Conservation (phyloP, 2,113 vertebrate genomes). For the rat (Rattus norvegicus) region DNA sequence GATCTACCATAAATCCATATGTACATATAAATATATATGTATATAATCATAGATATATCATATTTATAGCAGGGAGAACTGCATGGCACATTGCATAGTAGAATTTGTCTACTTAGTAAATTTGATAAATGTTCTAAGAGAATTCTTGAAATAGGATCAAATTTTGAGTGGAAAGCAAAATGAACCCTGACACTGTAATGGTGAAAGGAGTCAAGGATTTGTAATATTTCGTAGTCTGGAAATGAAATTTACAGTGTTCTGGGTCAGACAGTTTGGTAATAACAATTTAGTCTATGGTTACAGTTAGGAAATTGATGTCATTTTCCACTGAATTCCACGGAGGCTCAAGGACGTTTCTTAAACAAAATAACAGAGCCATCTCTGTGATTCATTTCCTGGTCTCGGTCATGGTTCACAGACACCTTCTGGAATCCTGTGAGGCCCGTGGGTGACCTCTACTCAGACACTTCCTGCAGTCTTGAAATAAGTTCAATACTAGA, state of each 20-base stretch:
- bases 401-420: constrained; percentile 50
- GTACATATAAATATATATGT: background rate
- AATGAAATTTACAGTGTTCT: constrained; percentile 63
- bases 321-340: constrained; percentile 68
- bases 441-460: background rate
- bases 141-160: background rate
- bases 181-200: background rate
- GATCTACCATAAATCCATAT: background rate
- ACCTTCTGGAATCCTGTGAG: background rate
- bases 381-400: constrained; percentile 61
- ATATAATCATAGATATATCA: background rate
- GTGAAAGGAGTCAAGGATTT: constrained; percentile 31
- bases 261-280: constrained; percentile 55
- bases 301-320: constrained; percentile 68
- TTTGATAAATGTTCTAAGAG: background rate
- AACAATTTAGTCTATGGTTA: constrained; percentile 43
- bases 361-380: constrained; percentile 74
- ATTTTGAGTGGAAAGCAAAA: constrained; percentile 52
- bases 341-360: constrained; percentile 68
- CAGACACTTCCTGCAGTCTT: background rate
- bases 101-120: background rate
- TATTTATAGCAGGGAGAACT: background rate
- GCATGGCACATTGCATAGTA: background rate
- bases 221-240: constrained; percentile 44
- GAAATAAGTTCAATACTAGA: background rate